A percentile compares a stretch with the other conserved stretches of the same genome.
These are phyloP conservation scores for fruit fly (Drosophila melanogaster) DNA, from an alignment of 1,140 invertebrate genomes.

Conservation along the genomic window Release_6_plus_ISO1_MT NT_033777.3:14583001-14583500, in stretches of 20 bases:
- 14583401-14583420: no score
- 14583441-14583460: conserved; percentile 1
- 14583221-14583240: conserved; percentile 39
- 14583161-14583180: not conserved
- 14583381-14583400: no score
- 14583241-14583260: conserved; percentile 59
- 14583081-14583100: conserved; percentile 76
- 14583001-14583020: conserved; percentile 72
- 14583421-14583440: not conserved
- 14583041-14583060: conserved; percentile 61
- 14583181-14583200: conserved; percentile 3
- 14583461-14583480: no score
- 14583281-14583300: conserved; percentile 10
- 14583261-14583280: conserved; percentile 26
- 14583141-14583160: conserved; percentile 35
- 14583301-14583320: not conserved
- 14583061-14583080: conserved; percentile 66
- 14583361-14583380: no score
- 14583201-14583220: conserved; percentile 20
- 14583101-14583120: conserved; percentile 72
- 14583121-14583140: conserved; percentile 60
- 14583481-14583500: conserved; percentile 1
- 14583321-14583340: no score
- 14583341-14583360: no score
- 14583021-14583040: conserved; percentile 65